Evolutionary conservation across 2,797 vertebrate species (phyloP).

Genomic region (Picus viridis): DNA sequence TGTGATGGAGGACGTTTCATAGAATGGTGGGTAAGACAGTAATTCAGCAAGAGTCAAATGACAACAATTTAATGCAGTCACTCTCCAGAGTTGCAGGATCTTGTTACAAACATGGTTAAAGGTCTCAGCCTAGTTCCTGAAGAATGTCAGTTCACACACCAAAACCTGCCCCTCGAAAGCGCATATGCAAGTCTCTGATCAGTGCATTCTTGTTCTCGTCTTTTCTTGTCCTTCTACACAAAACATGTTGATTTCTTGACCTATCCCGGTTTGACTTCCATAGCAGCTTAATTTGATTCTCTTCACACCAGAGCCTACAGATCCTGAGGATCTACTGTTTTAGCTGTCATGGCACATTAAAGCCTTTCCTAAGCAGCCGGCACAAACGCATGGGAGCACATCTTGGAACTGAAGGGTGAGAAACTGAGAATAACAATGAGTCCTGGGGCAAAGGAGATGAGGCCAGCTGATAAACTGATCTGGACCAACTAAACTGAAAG

Average conservation of each 20-base stretch:
- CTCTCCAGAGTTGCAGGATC: neutral
- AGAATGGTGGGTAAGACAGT: neutral
- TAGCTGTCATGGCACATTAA: neutral
- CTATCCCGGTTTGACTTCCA: neutral
- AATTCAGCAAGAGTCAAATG: neutral
- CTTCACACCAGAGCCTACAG: neutral
- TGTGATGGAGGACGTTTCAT: neutral
- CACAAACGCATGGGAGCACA: neutral
- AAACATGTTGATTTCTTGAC: neutral
- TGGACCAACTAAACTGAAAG: neutral
- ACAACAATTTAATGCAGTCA: neutral
- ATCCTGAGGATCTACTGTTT: conserved; percentile 6
- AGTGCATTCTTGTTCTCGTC: neutral
- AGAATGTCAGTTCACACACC: conserved; percentile 27
- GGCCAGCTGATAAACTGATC: neutral
- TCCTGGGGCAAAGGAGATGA: neutral
- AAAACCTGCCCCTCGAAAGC: neutral
- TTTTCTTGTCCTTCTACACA: neutral
- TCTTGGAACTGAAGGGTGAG: neutral
- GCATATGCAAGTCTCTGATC: neutral
- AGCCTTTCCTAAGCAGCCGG: neutral
- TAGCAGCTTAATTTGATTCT: neutral
- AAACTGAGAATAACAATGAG: neutral
- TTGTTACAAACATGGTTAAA: conserved; percentile 27
- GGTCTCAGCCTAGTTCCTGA: conserved; percentile 19